A percentile compares a stretch with the other conserved stretches of the same genome.
phyloP scores from a whole-genome alignment of 2,888 invertebrate genomes.

The Drosophila prostipennis region DNA sequence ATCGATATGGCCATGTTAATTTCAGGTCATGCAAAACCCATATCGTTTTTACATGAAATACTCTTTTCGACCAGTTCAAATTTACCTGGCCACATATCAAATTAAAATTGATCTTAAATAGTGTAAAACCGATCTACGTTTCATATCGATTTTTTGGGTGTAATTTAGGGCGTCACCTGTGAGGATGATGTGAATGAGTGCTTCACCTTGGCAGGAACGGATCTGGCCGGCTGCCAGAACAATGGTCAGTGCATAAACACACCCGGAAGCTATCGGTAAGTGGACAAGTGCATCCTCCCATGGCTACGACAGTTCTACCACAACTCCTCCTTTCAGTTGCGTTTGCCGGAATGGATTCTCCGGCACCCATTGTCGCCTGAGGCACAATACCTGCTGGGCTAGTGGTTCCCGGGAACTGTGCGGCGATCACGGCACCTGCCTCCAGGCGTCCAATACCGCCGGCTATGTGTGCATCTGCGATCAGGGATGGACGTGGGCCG shows the following conservation, averaged over 20 bases:
- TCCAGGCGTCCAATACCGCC: conserved; percentile 87
- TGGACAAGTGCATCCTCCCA: not conserved
- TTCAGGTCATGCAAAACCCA: no score
- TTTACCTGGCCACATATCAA: no score
- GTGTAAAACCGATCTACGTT: no score
- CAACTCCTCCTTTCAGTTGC: conserved; percentile 86
- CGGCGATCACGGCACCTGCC: conserved; percentile 94
- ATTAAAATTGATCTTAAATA: no score
- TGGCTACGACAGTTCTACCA: not conserved
- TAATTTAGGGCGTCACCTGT: conserved; percentile 88
- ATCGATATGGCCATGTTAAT: no score
- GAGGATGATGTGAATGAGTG: conserved; percentile 95
- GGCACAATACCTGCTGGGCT: conserved; percentile 89
- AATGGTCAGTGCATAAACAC: conserved; percentile 92
- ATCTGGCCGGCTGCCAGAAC: conserved; percentile 93
- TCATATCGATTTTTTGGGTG: no score
- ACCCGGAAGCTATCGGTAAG: conserved; percentile 90
- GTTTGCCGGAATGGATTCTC: conserved; percentile 90
- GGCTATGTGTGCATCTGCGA: conserved; percentile 93
- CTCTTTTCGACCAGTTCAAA: no score
- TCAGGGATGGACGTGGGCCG: conserved; percentile 94
- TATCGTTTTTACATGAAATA: no score
- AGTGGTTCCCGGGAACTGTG: conserved; percentile 90
- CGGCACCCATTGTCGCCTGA: conserved; percentile 92
- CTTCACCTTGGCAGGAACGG: conserved; percentile 90